These are phyloP conservation scores for Tiphia femorata DNA, from an alignment of 2,888 invertebrate genomes.

Conservation along the genomic window DNA sequence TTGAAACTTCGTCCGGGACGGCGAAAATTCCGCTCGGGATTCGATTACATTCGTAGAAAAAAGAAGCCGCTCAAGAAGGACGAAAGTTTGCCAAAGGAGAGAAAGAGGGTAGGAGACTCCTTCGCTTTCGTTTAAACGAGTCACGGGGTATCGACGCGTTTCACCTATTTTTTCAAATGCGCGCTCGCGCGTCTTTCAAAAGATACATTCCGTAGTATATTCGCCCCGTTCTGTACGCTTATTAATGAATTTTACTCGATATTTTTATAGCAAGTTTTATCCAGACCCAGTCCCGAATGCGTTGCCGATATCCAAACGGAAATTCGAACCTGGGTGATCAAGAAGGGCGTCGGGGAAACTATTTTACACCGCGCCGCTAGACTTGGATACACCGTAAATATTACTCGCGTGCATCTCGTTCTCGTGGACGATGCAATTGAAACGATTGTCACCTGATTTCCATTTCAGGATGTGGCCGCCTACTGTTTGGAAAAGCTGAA, in stretches of 20 bases:
- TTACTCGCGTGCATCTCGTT: background rate
- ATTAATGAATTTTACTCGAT: constrained; percentile 1
- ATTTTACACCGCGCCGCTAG: constrained; percentile 92
- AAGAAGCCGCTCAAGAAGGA: constrained; percentile 80
- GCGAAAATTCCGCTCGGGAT: constrained; percentile 85
- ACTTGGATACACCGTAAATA: constrained; percentile 85
- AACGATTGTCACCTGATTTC: background rate
- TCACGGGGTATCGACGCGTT: too few species aligned
- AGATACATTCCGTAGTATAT: too few species aligned
- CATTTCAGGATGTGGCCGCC: constrained; percentile 84
- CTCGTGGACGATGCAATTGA: background rate
- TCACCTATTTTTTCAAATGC: too few species aligned
- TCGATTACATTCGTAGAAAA: constrained; percentile 91
- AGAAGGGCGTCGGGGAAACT: constrained; percentile 95
- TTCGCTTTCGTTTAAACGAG: too few species aligned
- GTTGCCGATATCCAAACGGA: constrained; percentile 86
- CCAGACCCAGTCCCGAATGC: constrained; percentile 75
- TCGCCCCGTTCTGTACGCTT: too few species aligned
- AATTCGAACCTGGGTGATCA: constrained; percentile 91
- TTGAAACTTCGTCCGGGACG: constrained; percentile 77
- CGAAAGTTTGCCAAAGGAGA: constrained; percentile 68
- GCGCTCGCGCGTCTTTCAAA: too few species aligned
- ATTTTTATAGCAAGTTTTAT: constrained; percentile 42
- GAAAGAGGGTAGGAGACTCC: constrained; percentile 62
- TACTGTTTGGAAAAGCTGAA: constrained; percentile 90